Percentiles rank a stretch among this genome's conserved stretches.
These are phyloP conservation scores for Scaptomyza tumidula DNA, from an alignment of 2,888 invertebrate species.

Conservation along the genomic window DNA sequence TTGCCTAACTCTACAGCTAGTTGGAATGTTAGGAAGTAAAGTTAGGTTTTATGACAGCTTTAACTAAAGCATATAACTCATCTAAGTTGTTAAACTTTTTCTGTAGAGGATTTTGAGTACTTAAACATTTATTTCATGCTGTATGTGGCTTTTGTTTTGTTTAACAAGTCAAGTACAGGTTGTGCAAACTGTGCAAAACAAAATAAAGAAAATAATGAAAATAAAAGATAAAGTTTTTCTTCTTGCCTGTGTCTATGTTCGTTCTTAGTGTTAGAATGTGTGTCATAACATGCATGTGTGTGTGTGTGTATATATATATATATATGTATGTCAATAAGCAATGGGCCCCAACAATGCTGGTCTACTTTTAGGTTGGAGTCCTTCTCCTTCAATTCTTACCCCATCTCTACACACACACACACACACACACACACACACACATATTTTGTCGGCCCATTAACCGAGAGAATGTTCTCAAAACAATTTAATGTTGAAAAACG, in stretches of 20 bases:
- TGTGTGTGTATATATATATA: neutral
- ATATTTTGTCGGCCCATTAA: slow-evolving; percentile 12
- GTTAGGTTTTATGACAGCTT: neutral
- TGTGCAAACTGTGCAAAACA: slow-evolving; percentile 30
- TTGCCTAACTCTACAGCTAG: neutral
- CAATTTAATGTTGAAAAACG: slow-evolving; percentile 72
- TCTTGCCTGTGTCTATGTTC: slow-evolving; percentile 28
- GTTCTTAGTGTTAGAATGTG: slow-evolving; percentile 6
- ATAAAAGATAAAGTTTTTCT: slow-evolving; percentile 40
- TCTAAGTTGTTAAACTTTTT: neutral
- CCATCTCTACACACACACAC: no score
- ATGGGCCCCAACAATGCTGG: slow-evolving; percentile 52
- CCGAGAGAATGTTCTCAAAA: slow-evolving; percentile 64
- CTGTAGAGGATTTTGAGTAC: slow-evolving; percentile 2
- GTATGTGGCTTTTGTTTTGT: slow-evolving; percentile 37
- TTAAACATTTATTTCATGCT: slow-evolving; percentile 6
- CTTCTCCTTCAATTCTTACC: no score
- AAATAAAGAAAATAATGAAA: slow-evolving; percentile 32
- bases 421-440: neutral
- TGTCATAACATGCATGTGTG: slow-evolving; percentile 21
- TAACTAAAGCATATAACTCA: neutral
- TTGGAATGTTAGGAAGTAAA: neutral
- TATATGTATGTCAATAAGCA: slow-evolving; percentile 71
- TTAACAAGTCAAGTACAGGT: slow-evolving; percentile 72
- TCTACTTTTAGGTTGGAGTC: slow-evolving; percentile 62